phyloP scores from a whole-genome alignment of 2,113 vertebrate genomes.

The Mustela lutreola region DNA sequence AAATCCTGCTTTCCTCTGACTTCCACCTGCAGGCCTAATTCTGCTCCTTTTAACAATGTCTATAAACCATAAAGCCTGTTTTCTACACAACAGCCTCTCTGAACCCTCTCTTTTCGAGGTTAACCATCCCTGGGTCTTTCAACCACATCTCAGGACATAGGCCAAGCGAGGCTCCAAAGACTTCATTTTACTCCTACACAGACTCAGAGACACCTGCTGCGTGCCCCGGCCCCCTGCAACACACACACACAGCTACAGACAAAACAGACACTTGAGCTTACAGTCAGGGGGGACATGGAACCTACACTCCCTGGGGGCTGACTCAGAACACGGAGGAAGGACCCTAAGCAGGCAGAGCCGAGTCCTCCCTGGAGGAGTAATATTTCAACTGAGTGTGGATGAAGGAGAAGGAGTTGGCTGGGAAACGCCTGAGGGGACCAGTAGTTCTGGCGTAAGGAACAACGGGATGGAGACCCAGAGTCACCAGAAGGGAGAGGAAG shows the following conservation, averaged over 20 bases:
- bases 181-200: not conserved
- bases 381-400: not conserved
- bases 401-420: fast-evolving
- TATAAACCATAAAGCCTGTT: fast-evolving
- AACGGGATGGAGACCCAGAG: not conserved
- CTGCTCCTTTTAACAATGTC: not conserved
- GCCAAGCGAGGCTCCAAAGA: not conserved
- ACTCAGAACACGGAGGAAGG: not conserved
- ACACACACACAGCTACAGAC: fast-evolving
- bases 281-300: fast-evolving
- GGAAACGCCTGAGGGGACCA: not conserved
- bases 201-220: fast-evolving
- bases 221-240: too few species aligned
- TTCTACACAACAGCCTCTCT: not conserved
- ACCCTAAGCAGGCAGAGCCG: fast-evolving
- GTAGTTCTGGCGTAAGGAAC: not conserved
- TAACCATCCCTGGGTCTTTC: not conserved
- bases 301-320: fast-evolving
- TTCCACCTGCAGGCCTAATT: not conserved
- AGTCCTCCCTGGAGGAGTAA: not conserved
- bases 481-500: not conserved
- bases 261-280: fast-evolving
- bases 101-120: not conserved
- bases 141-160: not conserved
- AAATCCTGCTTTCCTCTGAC: not conserved